These are phyloP conservation scores for Perizoma affinitatum DNA, from an alignment of 2,888 invertebrate species.

Conservation along the genomic window DNA sequence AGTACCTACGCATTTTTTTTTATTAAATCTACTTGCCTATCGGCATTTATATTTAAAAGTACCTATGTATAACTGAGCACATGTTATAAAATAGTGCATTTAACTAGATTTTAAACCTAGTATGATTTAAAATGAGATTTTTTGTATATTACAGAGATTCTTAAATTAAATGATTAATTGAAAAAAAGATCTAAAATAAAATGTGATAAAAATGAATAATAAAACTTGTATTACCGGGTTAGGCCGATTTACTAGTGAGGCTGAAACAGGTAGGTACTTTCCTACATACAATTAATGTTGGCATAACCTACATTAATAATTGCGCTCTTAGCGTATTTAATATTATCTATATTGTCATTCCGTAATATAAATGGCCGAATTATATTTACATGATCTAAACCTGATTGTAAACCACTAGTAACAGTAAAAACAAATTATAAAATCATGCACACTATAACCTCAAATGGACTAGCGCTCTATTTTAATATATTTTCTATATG, in stretches of 20 bases:
- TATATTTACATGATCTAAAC: slow-evolving; percentile 37
- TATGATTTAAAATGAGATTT: slow-evolving; percentile 21
- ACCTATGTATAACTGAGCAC: slow-evolving; percentile 21
- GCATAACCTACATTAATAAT: slow-evolving; percentile 24
- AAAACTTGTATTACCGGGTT: slow-evolving; percentile 4
- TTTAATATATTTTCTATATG: no score
- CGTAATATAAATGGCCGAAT: slow-evolving; percentile 41
- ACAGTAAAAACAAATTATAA: slow-evolving; percentile 1
- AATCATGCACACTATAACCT: slow-evolving; percentile 10
- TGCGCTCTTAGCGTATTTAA: slow-evolving; percentile 42
- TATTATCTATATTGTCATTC: slow-evolving; percentile 44
- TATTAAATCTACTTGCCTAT: slow-evolving; percentile 25
- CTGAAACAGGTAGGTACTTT: background rate
- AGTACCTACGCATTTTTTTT: slow-evolving; percentile 27
- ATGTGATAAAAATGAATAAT: slow-evolving; percentile 1
- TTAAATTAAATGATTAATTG: slow-evolving; percentile 3
- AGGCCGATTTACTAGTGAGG: slow-evolving; percentile 15
- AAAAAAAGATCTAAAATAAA: background rate
- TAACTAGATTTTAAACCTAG: slow-evolving; percentile 10
- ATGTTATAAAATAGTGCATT: slow-evolving; percentile 23
- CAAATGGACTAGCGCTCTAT: slow-evolving; percentile 27
- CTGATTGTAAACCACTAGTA: background rate
- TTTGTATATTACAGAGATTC: slow-evolving; percentile 27
- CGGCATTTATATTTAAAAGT: slow-evolving; percentile 10
- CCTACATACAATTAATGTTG: slow-evolving; percentile 8